These are phyloP conservation scores for Pseudochirops corinnae DNA, from an alignment of 2,797 vertebrate genomes.

Conservation along the genomic window DNA sequence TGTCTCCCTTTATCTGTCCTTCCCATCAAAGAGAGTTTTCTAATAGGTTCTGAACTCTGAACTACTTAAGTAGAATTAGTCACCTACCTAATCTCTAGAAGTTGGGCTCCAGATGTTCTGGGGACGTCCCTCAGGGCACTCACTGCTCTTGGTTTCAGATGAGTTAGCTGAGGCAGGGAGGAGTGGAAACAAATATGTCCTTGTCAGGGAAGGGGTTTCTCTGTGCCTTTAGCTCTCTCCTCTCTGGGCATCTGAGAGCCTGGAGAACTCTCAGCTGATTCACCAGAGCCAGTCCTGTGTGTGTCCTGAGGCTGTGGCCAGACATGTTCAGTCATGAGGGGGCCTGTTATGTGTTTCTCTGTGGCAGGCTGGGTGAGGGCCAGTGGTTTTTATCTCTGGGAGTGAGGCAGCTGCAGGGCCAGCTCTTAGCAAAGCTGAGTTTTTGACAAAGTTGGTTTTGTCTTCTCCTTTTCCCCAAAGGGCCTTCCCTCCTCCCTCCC, in stretches of 20 bases:
- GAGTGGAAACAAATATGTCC: not conserved
- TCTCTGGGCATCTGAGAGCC: not conserved
- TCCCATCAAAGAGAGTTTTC: not conserved
- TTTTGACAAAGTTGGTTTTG: not conserved
- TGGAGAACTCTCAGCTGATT: not conserved
- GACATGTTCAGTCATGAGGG: not conserved
- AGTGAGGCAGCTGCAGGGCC: not conserved
- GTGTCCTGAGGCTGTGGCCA: not conserved
- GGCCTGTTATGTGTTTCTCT: not conserved
- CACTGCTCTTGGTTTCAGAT: not conserved
- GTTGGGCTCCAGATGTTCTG: not conserved
- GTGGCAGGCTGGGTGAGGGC: not conserved
- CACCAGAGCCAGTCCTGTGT: not conserved
- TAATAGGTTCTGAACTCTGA: constrained; percentile 4
- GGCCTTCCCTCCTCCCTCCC: no score
- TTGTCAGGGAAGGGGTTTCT: not conserved
- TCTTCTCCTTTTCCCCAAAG: not conserved
- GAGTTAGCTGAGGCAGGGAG: not conserved
- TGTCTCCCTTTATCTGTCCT: not conserved
- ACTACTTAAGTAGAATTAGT: not conserved
- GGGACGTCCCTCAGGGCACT: not conserved
- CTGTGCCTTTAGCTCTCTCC: not conserved
- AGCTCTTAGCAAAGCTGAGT: not conserved
- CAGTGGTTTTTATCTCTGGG: not conserved
- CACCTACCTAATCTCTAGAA: not conserved